Conservation (phyloP, 2,888 invertebrate genomes). For the Ceramica pisi region DNA sequence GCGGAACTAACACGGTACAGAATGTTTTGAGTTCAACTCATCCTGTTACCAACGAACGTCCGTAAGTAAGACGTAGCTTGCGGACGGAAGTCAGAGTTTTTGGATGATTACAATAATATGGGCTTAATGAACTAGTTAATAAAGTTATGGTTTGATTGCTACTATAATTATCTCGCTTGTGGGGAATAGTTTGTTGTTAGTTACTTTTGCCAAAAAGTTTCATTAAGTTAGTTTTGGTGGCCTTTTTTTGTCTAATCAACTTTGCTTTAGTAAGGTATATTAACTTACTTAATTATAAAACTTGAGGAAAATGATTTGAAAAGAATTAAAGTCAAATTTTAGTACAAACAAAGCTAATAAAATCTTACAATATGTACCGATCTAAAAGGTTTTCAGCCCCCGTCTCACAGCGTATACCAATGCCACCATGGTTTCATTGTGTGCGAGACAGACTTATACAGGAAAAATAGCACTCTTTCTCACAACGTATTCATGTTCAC, state of each 20-base stretch:
- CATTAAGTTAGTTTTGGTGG: not conserved
- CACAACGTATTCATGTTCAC: too few species aligned
- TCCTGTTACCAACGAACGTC: not conserved
- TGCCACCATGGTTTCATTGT: not conserved
- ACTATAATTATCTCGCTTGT: not conserved
- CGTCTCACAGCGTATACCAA: not conserved
- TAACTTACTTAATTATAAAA: not conserved
- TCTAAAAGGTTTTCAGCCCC: too few species aligned
- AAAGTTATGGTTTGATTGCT: conserved; percentile 9
- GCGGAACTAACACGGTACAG: conserved; percentile 24
- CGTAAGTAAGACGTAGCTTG: conserved; percentile 10
- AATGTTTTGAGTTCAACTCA: conserved; percentile 13
- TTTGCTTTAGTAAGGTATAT: not conserved
- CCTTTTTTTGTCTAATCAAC: not conserved
- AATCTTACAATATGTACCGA: too few species aligned
- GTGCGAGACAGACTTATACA: not conserved
- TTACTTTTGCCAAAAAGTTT: conserved; percentile 5
- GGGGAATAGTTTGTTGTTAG: not conserved
- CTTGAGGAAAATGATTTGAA: not conserved
- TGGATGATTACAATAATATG: not conserved
- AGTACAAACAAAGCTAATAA: not conserved
- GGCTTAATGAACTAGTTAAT: conserved; percentile 17
- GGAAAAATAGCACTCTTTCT: too few species aligned
- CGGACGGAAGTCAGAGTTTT: not conserved
- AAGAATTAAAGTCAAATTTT: too few species aligned